Base-by-base conservation (phyloP, 2,113 vertebrate genomes). In the Leucoraja erinaceus region DNA sequence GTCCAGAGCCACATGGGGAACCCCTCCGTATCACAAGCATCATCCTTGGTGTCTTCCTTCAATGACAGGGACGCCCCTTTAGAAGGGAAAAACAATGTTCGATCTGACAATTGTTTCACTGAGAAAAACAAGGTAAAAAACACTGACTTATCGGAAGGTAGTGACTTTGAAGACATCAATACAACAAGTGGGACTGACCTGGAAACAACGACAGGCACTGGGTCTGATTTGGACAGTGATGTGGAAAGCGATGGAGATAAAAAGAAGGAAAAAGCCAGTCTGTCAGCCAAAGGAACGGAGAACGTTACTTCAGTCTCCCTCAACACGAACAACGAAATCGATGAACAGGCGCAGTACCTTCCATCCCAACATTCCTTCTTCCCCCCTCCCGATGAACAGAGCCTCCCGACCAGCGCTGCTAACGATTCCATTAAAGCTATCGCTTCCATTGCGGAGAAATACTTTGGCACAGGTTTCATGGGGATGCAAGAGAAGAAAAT, bases 341-440 rank as follows among this genome's bases (percentile, higher is more conserved):
- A 96, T 0, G 98, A 99, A 93, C 96, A 97, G 66, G 97, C 98
- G 22, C 0, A 97, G 98, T 95, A 96, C 98, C 93, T 97, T 97
- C 78, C 90, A 25, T 96, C 98, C 33, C 98, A 98, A 94, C 98
- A 98, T 95, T 97, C 98, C 93, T 99, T 99, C 96, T 98, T 99
- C 93, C 98, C 98, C 6, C 98, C 99, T 0, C 98, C 98, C 0
- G 98, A 99, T 63, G 99, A 99, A 94, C 98, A 99, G 96, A 97
- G 98, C 84, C 97, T 99, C 38, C 97, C 97, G 0, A 95, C 97
- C 0, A 96, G 96, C 0, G 97, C 97, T 1, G 96, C 98, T 0
- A 98, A 98, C 25, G 99, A 99, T 97, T 99, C 99, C 59, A 99
- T 99, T 94, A 99, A 99, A 96, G 99, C 99, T 54, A 99, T 99